These are phyloP conservation scores for Albula glossodonta DNA, from an alignment of 2,113 vertebrate species.

Conservation along the genomic window DNA sequence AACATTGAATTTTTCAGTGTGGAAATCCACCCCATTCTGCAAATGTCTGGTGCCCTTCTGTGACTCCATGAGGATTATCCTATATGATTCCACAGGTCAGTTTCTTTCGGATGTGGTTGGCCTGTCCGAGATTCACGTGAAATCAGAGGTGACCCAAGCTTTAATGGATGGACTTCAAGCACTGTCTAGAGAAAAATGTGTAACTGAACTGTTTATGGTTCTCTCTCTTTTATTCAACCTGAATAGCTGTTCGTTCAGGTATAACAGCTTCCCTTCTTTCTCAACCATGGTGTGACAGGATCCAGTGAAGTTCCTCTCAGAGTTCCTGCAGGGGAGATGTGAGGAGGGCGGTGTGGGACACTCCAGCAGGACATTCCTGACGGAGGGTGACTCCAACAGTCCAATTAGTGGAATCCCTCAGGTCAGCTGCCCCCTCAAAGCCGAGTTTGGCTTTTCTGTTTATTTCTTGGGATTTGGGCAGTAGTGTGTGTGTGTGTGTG, in stretches of 20 bases:
- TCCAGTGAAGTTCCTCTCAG: slow-evolving; percentile 70
- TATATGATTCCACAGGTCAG: slow-evolving; percentile 63
- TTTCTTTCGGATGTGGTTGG: slow-evolving; percentile 71
- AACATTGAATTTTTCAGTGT: too few species aligned
- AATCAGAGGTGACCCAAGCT: slow-evolving; percentile 49
- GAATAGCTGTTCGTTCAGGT: too few species aligned
- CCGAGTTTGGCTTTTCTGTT: too few species aligned
- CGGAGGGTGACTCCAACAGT: slow-evolving; percentile 20
- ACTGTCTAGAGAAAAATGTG: slow-evolving; percentile 62
- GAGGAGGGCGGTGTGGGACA: slow-evolving; percentile 31
- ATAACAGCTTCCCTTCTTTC: neutral
- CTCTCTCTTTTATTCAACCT: too few species aligned
- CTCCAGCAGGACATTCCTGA: slow-evolving; percentile 17
- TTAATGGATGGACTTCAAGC: slow-evolving; percentile 68
- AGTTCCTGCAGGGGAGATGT: slow-evolving; percentile 64
- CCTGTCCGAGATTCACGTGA: slow-evolving; percentile 40
- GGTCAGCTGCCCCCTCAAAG: slow-evolving; percentile 43
- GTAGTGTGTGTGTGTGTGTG: slow-evolving; percentile 24
- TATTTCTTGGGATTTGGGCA: too few species aligned
- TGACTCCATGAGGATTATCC: neutral
- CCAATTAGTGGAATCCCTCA: slow-evolving; percentile 32
- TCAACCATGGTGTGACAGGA: slow-evolving; percentile 52
- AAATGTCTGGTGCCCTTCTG: neutral
- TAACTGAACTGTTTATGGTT: slow-evolving; percentile 38
- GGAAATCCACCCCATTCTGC: too few species aligned